Conservation (phyloP, 2,888 invertebrate species). For the Brachyopa scutellaris region DNA sequence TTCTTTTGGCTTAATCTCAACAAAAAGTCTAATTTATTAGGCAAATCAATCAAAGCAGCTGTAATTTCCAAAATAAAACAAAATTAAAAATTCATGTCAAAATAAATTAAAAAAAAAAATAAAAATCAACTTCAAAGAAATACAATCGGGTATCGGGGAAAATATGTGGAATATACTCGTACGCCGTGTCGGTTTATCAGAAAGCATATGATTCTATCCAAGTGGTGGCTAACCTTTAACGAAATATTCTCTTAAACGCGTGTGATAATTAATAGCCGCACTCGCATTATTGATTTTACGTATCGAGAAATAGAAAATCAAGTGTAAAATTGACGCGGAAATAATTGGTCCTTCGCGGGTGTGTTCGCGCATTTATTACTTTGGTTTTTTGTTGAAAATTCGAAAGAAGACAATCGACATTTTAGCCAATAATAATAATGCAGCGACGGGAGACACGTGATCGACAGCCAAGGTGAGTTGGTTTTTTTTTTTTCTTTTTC, state of each 20-base stretch:
- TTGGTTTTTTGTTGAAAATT: constrained; percentile 43
- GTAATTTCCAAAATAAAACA: background rate
- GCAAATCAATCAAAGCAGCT: constrained; percentile 45
- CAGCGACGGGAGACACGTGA: constrained; percentile 69
- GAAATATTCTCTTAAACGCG: constrained; percentile 1
- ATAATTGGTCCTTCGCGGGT: constrained; percentile 46
- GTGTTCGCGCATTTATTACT: constrained; percentile 46
- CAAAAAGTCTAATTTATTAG: background rate
- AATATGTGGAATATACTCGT: constrained; percentile 56
- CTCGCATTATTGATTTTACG: constrained; percentile 7
- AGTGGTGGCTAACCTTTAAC: constrained; percentile 19
- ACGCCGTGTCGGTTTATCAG: constrained; percentile 30
- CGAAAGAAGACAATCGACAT: constrained; percentile 28
- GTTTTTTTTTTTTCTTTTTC: background rate
- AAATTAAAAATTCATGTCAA: constrained; percentile 28
- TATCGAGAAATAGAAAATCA: background rate
- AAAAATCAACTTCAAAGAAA: constrained; percentile 6
- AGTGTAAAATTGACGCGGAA: constrained; percentile 39
- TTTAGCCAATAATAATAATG: constrained; percentile 57
- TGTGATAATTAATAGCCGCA: background rate
- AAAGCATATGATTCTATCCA: constrained; percentile 48
- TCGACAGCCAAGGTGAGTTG: constrained; percentile 67
- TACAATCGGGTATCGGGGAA: too few species aligned
- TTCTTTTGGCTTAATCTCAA: background rate
- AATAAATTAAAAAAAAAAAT: constrained; percentile 9